These are phyloP conservation scores for Madoqua kirkii DNA, from an alignment of 2,113 vertebrate genomes.

Conservation along the genomic window DNA sequence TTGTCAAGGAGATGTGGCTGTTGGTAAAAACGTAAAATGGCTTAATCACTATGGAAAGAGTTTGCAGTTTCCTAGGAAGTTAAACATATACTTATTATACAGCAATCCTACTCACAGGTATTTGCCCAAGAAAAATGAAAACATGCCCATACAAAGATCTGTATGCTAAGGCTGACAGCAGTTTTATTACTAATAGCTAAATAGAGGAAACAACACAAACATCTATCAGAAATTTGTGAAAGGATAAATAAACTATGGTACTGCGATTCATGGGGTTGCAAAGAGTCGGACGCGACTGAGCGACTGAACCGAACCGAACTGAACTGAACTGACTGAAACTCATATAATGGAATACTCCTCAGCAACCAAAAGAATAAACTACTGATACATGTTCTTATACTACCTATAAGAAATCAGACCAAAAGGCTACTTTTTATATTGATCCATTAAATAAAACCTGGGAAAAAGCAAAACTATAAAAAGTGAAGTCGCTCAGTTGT, in stretches of 20 bases:
- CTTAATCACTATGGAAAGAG: not conserved
- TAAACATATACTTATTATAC: not conserved
- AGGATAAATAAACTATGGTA: not conserved
- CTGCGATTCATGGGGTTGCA: too few relatives aligned
- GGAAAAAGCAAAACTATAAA: not conserved
- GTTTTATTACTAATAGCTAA: not conserved
- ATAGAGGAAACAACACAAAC: not conserved
- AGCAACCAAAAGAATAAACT: not conserved
- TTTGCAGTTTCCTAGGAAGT: not conserved
- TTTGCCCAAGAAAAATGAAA: not conserved
- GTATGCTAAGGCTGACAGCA: not conserved
- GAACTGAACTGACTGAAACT: not conserved
- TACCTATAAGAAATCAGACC: not conserved
- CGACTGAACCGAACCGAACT: too few relatives aligned
- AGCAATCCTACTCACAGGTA: not conserved
- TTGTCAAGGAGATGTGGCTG: not conserved
- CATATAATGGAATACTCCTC: not conserved
- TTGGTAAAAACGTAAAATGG: not conserved
- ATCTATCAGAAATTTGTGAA: not conserved
- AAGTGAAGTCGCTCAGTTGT: not conserved
- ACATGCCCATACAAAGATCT: not conserved
- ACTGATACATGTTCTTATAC: not conserved
- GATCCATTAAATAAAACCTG: not conserved
- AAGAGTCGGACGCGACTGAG: too few relatives aligned
- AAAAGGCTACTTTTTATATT: not conserved